These are phyloP conservation scores for Asobara japonica DNA, from an alignment of 1,140 invertebrate species.

Conservation along the genomic window DNA sequence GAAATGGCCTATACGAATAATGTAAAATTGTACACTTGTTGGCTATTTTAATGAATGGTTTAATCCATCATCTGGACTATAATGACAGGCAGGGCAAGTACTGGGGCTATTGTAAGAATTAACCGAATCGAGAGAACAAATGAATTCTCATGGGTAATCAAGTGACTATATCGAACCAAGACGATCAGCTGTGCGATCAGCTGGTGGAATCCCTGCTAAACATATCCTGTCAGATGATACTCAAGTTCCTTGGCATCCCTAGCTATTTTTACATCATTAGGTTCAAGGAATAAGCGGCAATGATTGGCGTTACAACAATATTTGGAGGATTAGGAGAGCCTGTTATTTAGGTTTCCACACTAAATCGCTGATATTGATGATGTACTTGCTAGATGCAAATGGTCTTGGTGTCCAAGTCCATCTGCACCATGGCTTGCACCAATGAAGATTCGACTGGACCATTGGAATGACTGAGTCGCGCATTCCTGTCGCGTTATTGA, in stretches of 20 bases:
- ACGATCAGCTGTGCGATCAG: slow-evolving; percentile 31
- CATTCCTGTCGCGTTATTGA: slow-evolving; percentile 45
- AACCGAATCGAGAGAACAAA: slow-evolving; percentile 20
- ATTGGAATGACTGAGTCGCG: neutral
- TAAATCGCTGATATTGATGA: no score
- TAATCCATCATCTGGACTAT: neutral
- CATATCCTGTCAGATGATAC: neutral
- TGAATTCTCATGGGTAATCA: slow-evolving; percentile 41
- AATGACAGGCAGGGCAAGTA: neutral
- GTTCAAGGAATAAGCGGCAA: no score
- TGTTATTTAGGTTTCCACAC: no score
- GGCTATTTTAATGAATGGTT: neutral
- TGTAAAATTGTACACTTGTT: neutral
- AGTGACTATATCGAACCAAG: neutral
- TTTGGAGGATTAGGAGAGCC: neutral
- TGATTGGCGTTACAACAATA: no score
- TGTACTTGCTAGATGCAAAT: no score
- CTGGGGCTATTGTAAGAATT: slow-evolving; percentile 14
- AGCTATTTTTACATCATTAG: neutral
- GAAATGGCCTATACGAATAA: neutral
- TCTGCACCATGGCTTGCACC: no score
- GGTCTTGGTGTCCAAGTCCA: no score
- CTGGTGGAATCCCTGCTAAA: neutral
- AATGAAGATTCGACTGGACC: no score
- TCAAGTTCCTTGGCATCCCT: neutral